Percentiles rank a stretch among this genome's conserved stretches.
Evolutionary conservation across 2,888 invertebrate species (phyloP).

Genomic region (Marasmarcha lunaedactyla): DNA sequence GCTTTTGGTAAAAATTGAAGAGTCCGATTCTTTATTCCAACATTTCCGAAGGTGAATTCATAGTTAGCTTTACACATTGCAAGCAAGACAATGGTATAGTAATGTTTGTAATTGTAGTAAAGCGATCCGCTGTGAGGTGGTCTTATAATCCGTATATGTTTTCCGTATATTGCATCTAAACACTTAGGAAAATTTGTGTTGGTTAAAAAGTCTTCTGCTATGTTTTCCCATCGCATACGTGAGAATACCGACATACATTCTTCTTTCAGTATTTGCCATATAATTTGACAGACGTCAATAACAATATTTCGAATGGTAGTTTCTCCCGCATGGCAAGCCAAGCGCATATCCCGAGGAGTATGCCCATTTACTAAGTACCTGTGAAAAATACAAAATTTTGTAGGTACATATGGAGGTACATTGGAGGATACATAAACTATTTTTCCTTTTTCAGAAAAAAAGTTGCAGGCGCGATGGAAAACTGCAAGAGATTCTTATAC

Average conservation of each 20-base stretch:
- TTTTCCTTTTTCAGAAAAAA: constrained; percentile 8
- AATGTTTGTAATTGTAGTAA: constrained; percentile 18
- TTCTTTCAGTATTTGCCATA: constrained; percentile 18
- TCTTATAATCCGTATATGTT: constrained; percentile 17
- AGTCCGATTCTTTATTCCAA: constrained; percentile 17
- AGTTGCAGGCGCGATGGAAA: constrained; percentile 16
- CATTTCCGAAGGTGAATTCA: constrained; percentile 15
- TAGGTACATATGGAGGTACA: too few relatives aligned
- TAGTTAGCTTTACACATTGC: too few relatives aligned
- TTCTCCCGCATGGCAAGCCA: constrained; percentile 20
- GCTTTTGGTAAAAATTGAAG: constrained; percentile 17
- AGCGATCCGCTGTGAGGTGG: constrained; percentile 18
- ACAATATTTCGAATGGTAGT: constrained; percentile 19
- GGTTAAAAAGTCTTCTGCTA: constrained; percentile 16
- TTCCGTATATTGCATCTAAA: constrained; percentile 15
- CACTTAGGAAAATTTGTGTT: constrained; percentile 16
- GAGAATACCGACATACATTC: constrained; percentile 18
- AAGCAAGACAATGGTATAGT: constrained; percentile 16
- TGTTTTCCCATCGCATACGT: constrained; percentile 18
- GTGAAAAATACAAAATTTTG: constrained; percentile 11
- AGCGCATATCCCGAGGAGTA: constrained; percentile 18
- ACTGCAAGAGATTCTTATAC: constrained; percentile 18
- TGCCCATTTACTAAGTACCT: constrained; percentile 18
- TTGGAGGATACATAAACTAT: too few relatives aligned
- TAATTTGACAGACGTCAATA: constrained; percentile 20